Conservation (phyloP, 2,888 invertebrate genomes). For the Anarsia innoxiella region DNA sequence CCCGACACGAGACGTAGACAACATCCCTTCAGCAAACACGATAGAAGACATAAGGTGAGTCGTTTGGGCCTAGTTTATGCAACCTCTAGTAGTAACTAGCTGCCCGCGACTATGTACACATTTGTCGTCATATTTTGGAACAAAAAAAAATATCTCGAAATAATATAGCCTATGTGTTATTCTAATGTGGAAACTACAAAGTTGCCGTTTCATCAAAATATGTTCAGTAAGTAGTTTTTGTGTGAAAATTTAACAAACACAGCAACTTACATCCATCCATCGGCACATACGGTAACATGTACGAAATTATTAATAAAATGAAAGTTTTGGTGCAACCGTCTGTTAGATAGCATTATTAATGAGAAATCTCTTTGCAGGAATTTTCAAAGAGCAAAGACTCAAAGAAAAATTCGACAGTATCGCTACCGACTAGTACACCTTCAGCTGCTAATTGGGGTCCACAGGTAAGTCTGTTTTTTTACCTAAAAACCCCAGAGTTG, state of each 20-base stretch:
- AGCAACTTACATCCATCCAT: no score
- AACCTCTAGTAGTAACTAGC: background rate
- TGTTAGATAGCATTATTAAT: background rate
- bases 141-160: no score
- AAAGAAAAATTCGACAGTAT: constrained; percentile 62
- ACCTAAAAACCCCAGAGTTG: no score
- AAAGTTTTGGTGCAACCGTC: background rate
- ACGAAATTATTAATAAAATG: background rate
- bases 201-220: no score
- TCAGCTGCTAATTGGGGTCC: constrained; percentile 22
- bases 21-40: constrained; percentile 61
- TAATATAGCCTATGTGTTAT: no score
- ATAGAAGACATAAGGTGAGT: constrained; percentile 60
- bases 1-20: constrained; percentile 53
- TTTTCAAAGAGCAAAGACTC: constrained; percentile 66
- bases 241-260: no score
- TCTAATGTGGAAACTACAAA: no score
- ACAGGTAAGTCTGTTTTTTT: constrained; percentile 54
- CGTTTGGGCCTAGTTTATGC: background rate
- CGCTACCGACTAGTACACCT: constrained; percentile 39
- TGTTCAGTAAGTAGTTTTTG: no score
- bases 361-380: constrained; percentile 38
- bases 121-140: no score
- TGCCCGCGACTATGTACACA: background rate
- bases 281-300: no score